Percentiles rank a stretch among this genome's conserved stretches.
These are phyloP conservation scores for Idaea dimidiata DNA, from an alignment of 2,888 invertebrate species.

Conservation along the genomic window DNA sequence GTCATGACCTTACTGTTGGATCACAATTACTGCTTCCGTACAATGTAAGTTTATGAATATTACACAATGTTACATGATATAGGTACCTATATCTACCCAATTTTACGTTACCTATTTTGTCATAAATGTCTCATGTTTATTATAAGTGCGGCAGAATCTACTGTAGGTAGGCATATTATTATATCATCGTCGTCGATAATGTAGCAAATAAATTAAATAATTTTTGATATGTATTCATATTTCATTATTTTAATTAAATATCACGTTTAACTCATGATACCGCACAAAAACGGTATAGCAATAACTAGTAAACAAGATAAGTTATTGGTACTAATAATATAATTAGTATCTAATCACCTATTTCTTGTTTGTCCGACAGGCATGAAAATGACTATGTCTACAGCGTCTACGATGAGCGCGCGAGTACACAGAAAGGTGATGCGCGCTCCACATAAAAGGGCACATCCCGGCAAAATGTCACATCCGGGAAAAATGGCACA, in stretches of 20 bases:
- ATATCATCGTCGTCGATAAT: constrained; percentile 9
- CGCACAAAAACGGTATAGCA: constrained; percentile 25
- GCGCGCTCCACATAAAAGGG: constrained; percentile 83
- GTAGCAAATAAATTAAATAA: too few species aligned
- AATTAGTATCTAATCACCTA: constrained; percentile 37
- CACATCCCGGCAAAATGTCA: constrained; percentile 71
- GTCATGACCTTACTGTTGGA: constrained; percentile 32
- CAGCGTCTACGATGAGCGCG: constrained; percentile 83
- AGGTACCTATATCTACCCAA: constrained; percentile 5
- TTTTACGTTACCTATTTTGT: too few species aligned
- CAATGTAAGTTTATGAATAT: constrained; percentile 24
- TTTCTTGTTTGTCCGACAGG: constrained; percentile 67
- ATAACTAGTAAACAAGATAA: not conserved
- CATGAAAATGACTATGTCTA: constrained; percentile 88
- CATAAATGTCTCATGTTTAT: constrained; percentile 15
- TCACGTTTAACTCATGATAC: not conserved
- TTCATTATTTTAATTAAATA: too few species aligned
- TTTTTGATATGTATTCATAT: too few species aligned
- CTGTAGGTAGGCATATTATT: too few species aligned
- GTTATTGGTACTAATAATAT: constrained; percentile 24
- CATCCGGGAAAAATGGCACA: constrained; percentile 74
- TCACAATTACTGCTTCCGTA: constrained; percentile 29
- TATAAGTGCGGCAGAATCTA: too few species aligned
- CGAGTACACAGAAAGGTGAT: constrained; percentile 85
- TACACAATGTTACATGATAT: constrained; percentile 21